phyloP scores from a whole-genome alignment of 2,888 invertebrate genomes.

The Drosophila putrida region DNA sequence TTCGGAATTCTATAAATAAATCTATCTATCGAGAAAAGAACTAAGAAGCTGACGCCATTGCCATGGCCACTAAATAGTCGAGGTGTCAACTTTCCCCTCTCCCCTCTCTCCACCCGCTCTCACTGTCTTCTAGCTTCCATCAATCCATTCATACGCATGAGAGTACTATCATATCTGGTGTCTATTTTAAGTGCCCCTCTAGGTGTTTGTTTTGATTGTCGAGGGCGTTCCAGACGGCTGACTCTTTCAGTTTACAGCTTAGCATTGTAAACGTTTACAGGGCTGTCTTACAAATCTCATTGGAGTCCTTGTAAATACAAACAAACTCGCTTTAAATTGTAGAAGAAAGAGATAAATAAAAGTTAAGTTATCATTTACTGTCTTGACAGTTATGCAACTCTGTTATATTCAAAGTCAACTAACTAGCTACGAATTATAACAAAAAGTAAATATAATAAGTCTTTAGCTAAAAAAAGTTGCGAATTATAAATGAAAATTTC shows the following conservation, averaged over 20 bases:
- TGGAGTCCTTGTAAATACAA: not conserved
- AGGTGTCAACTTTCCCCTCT: slow-evolving; percentile 49
- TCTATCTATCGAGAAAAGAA: not conserved
- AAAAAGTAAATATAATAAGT: too few relatives aligned
- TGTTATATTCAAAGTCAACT: not conserved
- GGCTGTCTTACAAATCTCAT: not conserved
- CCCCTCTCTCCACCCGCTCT: not conserved
- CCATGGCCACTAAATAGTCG: slow-evolving; percentile 63
- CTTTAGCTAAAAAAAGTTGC: too few relatives aligned
- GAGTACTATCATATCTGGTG: slow-evolving; percentile 32
- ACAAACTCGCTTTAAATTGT: not conserved
- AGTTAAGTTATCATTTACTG: not conserved
- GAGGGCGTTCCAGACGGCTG: slow-evolving; percentile 47
- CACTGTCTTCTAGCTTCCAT: slow-evolving; percentile 1
- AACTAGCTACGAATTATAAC: not conserved
- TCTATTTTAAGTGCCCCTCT: slow-evolving; percentile 49
- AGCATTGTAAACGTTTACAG: slow-evolving; percentile 7
- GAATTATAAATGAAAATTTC: too few relatives aligned
- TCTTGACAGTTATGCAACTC: too few relatives aligned
- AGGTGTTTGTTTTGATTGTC: slow-evolving; percentile 45
- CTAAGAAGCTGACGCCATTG: slow-evolving; percentile 40
- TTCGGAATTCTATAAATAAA: slow-evolving; percentile 20
- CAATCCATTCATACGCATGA: not conserved
- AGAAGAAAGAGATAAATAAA: too few relatives aligned
- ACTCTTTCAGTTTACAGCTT: slow-evolving; percentile 9